Evolutionary conservation across 2,113 vertebrate genomes (phyloP).

Genomic region (Eulemur rufifrons): DNA sequence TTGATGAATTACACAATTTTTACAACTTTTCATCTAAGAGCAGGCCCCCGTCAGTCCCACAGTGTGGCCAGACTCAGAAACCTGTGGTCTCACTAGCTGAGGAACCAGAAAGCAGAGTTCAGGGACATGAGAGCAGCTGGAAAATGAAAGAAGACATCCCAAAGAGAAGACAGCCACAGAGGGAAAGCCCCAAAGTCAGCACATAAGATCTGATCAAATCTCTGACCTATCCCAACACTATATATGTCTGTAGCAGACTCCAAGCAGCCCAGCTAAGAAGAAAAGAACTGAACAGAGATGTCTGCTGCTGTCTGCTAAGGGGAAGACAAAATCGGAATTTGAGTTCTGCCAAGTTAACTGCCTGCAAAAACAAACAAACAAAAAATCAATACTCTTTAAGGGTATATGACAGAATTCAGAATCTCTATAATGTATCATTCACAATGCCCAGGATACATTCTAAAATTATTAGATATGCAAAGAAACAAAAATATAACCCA

Average conservation of each 20-base stretch:
- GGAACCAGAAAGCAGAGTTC: not conserved
- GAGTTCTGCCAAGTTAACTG: not conserved
- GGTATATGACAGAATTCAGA: not conserved
- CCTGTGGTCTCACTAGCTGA: not conserved
- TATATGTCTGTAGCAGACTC: not conserved
- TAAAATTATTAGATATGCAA: conserved; percentile 13
- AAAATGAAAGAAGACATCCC: not conserved
- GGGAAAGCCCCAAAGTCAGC: not conserved
- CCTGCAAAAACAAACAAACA: not conserved
- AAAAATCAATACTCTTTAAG: conserved; percentile 10
- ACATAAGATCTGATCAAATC: not conserved
- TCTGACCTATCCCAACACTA: not conserved
- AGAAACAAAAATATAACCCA: not conserved
- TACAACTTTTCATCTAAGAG: not conserved
- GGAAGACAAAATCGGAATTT: conserved; percentile 5
- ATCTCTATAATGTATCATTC: not conserved
- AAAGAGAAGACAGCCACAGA: not conserved
- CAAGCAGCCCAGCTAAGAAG: not conserved
- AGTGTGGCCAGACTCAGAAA: not conserved
- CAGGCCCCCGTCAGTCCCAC: not conserved
- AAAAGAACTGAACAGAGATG: not conserved
- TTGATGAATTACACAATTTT: not conserved
- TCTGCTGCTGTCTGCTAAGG: not conserved
- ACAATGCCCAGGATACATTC: not conserved
- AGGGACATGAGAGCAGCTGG: not conserved